These are phyloP conservation scores for Bubo blakistoni DNA, from an alignment of 2,113 vertebrate genomes.

Conservation along the genomic window DNA sequence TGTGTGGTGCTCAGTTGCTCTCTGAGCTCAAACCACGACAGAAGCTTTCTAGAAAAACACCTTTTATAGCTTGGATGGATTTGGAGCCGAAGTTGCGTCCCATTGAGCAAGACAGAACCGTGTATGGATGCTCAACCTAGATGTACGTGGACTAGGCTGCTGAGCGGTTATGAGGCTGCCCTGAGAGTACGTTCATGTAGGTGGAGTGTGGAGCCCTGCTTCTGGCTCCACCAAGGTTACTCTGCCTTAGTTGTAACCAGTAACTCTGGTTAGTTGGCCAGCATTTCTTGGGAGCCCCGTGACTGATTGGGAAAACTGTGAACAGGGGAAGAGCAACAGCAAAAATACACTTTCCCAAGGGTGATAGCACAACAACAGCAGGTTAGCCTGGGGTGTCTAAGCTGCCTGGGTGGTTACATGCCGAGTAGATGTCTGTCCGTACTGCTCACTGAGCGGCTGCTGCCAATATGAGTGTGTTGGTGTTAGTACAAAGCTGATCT, in stretches of 20 bases:
- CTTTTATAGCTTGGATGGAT: background rate
- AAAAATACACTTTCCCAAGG: background rate
- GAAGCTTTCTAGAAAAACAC: background rate
- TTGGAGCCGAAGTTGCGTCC: background rate
- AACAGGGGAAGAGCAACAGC: background rate
- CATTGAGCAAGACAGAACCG: background rate
- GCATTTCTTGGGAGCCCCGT: background rate
- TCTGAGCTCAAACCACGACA: no score
- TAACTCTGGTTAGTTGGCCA: background rate
- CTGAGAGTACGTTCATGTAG: fast-evolving
- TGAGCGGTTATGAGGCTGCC: background rate
- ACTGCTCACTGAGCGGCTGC: fast-evolving
- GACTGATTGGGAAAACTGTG: background rate
- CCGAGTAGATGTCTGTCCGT: fast-evolving
- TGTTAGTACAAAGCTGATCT: background rate
- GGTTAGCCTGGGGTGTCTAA: background rate
- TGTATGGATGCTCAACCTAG: fast-evolving
- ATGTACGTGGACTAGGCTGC: background rate
- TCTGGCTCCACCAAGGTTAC: background rate
- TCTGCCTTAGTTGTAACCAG: background rate
- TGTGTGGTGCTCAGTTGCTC: no score
- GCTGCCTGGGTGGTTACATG: background rate
- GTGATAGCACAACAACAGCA: background rate
- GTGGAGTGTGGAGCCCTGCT: background rate
- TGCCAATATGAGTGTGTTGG: background rate